Percentiles rank a stretch among this genome's conserved stretches.
phyloP scores from a whole-genome alignment of 2,888 invertebrate genomes.

The Neria commutata region DNA sequence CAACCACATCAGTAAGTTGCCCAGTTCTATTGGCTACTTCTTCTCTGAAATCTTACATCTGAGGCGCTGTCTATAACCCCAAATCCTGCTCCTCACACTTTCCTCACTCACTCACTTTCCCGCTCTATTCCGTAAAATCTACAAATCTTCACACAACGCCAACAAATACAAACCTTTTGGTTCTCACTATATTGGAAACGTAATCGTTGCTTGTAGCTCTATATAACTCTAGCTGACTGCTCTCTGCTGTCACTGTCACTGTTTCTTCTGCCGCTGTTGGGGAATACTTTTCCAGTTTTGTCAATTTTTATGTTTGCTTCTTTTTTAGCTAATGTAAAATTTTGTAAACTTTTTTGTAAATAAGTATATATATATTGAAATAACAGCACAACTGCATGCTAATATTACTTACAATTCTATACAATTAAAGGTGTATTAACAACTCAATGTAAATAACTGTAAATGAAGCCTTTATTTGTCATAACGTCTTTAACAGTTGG shows the following conservation, averaged over 20 bases:
- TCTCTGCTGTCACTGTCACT: not conserved
- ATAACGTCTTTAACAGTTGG: too few relatives aligned
- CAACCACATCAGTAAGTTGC: too few relatives aligned
- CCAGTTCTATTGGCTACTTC: too few relatives aligned
- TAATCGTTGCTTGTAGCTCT: too few relatives aligned
- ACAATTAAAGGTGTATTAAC: too few relatives aligned
- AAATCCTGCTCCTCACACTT: conserved; percentile 9
- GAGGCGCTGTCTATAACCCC: too few relatives aligned
- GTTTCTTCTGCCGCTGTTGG: not conserved
- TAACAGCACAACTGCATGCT: too few relatives aligned
- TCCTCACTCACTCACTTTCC: not conserved
- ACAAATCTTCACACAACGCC: conserved; percentile 21
- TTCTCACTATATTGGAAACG: conserved; percentile 33
- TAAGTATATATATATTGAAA: too few relatives aligned
- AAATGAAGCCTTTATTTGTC: not conserved
- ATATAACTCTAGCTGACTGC: not conserved
- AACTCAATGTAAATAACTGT: conserved; percentile 3
- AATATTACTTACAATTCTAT: conserved; percentile 23
- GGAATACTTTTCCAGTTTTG: not conserved
- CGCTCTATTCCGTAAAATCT: not conserved
- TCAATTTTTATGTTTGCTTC: too few relatives aligned
- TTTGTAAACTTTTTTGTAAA: not conserved
- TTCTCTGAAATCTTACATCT: too few relatives aligned
- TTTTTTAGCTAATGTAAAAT: not conserved
- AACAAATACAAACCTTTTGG: conserved; percentile 45